These are phyloP conservation scores for Anastrepha ludens DNA, from an alignment of 1,140 invertebrate genomes.

Conservation along the genomic window DNA sequence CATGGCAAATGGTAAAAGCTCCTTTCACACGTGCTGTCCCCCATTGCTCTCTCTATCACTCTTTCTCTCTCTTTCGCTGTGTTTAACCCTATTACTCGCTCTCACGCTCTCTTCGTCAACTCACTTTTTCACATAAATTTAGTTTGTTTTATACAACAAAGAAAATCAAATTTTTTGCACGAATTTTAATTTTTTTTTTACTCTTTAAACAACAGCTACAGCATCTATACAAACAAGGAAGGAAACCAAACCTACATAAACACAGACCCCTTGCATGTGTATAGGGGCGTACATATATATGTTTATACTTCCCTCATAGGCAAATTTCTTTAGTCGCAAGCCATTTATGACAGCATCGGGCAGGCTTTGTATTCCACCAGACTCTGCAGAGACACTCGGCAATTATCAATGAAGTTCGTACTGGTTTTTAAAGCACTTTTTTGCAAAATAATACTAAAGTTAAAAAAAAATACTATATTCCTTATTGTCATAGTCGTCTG, in stretches of 20 bases:
- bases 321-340: conserved; percentile 37
- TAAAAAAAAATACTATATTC: background rate
- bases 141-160: background rate
- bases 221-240: conserved; percentile 4
- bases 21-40: background rate
- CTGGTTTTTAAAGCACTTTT: background rate
- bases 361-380: conserved; percentile 30
- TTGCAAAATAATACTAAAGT: conserved; percentile 42
- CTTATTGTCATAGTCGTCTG: conserved; percentile 7
- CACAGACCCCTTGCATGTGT: background rate
- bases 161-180: background rate
- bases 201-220: background rate
- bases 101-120: background rate
- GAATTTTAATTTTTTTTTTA: conserved; percentile 22
- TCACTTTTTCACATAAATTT: background rate
- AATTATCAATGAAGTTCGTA: conserved; percentile 48
- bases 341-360: conserved; percentile 16
- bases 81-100: background rate
- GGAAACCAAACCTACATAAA: background rate
- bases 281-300: background rate
- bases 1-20: background rate
- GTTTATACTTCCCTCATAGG: background rate
- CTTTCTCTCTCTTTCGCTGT: background rate
- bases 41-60: background rate
- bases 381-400: conserved; percentile 41